Evolutionary conservation across 2,113 vertebrate species (phyloP), one percentile per base, ranked within the genome.

Genomic region (Pagrus major): DNA sequence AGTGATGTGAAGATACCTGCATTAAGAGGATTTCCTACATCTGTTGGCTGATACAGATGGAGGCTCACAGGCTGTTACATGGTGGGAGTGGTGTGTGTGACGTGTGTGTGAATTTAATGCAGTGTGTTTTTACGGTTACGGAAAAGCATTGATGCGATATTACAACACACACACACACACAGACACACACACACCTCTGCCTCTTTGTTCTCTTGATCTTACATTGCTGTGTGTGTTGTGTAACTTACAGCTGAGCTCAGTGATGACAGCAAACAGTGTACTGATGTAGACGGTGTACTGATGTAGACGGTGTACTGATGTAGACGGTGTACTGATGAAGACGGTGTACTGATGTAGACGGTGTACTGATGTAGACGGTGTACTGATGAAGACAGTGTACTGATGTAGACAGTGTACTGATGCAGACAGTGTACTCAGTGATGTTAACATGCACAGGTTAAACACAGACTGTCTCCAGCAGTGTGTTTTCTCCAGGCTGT

Each of bases 371-470:
- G n/a, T n/a, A n/a, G n/a, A n/a, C n/a, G n/a, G n/a, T n/a, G n/a
- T n/a, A n/a, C n/a, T n/a, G n/a, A n/a, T n/a, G n/a, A n/a, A n/a
- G n/a, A n/a, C n/a, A n/a, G n/a, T n/a, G n/a, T n/a, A n/a, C n/a
- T n/a, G n/a, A n/a, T n/a, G n/a, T n/a, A n/a, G n/a, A n/a, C n/a
- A n/a, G n/a, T n/a, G 44, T 54, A 39, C 35, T 60, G 12, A 25
- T 54, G 44, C 3, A 4, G 68, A 59, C 51, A 29, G 23, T 63
- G 44, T 31, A 65, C n/a, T 58, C 51, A 64, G 27, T 46, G 64
- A 74, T 56, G 56, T 60, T 33, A 75, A 76, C 65, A 56, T 3
- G 56, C 58, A n/a, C 71, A 76, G 42, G 67, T 71, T 16, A 76
- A 66, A 58, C 46, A 49, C 49, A 59, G 31, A n/a, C 27, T 65